phyloP scores from a whole-genome alignment of 2,113 vertebrate genomes.

The Psophia crepitans region DNA sequence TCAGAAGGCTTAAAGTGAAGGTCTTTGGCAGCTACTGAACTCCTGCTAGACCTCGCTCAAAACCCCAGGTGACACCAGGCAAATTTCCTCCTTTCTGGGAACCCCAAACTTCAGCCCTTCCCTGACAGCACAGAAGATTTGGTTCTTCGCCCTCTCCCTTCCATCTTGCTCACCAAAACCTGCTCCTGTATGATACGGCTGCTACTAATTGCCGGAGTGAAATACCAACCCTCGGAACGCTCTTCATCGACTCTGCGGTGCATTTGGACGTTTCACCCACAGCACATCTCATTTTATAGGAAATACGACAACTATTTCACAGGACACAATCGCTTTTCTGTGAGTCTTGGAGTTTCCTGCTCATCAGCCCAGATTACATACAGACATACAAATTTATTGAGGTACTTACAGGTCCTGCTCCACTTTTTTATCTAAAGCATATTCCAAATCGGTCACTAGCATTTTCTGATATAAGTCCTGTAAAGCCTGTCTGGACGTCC shows the following conservation, averaged over 20 bases:
- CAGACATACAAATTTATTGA: background rate
- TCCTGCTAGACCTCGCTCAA: background rate
- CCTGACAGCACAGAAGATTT: background rate
- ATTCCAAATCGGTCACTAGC: conserved; percentile 98
- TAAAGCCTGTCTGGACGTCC: conserved; percentile 96
- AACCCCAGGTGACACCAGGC: background rate
- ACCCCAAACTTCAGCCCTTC: background rate
- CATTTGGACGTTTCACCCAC: background rate
- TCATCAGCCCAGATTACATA: background rate
- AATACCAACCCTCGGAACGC: background rate
- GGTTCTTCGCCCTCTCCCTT: background rate
- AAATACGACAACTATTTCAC: background rate
- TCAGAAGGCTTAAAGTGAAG: background rate
- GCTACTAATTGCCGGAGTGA: background rate
- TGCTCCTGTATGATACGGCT: background rate
- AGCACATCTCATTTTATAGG: background rate
- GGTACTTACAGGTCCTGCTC: conserved; percentile 97
- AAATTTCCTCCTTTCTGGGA: background rate
- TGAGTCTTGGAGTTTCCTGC: background rate
- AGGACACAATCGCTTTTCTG: background rate
- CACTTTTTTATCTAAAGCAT: conserved; percentile 99
- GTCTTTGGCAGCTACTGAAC: background rate
- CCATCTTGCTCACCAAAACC: background rate
- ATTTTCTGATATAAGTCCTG: conserved; percentile 99
- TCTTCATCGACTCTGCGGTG: background rate